These are phyloP conservation scores for Notocelia uddmanniana DNA, from an alignment of 2,888 invertebrate species.

Conservation along the genomic window DNA sequence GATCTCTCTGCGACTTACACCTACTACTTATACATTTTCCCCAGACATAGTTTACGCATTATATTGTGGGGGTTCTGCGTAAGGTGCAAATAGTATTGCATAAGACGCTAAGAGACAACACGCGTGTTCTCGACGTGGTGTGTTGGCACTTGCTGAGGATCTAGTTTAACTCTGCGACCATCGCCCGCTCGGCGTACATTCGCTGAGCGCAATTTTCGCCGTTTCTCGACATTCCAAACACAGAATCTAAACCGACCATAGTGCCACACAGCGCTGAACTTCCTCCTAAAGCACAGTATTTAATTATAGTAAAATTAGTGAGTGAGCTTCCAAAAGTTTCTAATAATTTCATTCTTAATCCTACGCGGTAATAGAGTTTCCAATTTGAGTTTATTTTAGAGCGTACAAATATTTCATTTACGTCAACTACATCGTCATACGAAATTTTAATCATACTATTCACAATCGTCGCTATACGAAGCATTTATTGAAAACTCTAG, in stretches of 20 bases:
- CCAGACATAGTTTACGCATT: slow-evolving; percentile 3
- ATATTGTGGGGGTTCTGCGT: neutral
- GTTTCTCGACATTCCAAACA: slow-evolving; percentile 43
- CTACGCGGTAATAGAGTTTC: slow-evolving; percentile 53
- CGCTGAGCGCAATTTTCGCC: slow-evolving; percentile 35
- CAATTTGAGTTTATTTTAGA: slow-evolving; percentile 35
- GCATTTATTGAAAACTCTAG: slow-evolving; percentile 60
- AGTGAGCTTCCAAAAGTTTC: slow-evolving; percentile 60
- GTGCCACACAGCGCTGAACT: slow-evolving; percentile 45
- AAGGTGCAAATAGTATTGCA: neutral
- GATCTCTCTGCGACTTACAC: neutral
- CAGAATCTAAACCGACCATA: slow-evolving; percentile 44
- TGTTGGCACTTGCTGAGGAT: slow-evolving; percentile 38
- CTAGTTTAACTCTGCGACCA: slow-evolving; percentile 37
- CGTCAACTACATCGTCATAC: neutral
- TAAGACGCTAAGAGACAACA: neutral
- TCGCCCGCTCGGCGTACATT: slow-evolving; percentile 30
- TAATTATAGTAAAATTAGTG: slow-evolving; percentile 58
- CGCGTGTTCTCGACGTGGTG: slow-evolving; percentile 16
- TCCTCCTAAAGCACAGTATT: slow-evolving; percentile 62
- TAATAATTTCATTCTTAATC: slow-evolving; percentile 66
- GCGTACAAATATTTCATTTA: slow-evolving; percentile 25
- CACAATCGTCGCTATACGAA: slow-evolving; percentile 40
- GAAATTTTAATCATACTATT: slow-evolving; percentile 40
- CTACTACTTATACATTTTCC: slow-evolving; percentile 4